These are phyloP conservation scores for Pyxicephalus adspersus DNA, from an alignment of 2,113 vertebrate genomes.

Conservation along the genomic window DNA sequence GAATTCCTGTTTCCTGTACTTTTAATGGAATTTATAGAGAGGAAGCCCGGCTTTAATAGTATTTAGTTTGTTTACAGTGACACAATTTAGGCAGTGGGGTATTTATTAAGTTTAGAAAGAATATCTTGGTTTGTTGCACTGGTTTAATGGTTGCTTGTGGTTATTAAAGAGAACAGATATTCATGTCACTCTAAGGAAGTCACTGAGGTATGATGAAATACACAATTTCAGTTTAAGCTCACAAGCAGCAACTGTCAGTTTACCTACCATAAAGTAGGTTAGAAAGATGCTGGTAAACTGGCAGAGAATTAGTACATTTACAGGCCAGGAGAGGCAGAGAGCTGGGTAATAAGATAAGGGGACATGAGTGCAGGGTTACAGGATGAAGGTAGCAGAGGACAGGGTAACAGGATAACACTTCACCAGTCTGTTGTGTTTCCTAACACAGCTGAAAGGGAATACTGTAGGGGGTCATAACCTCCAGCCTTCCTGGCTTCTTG, in stretches of 20 bases:
- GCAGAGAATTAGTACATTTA: not conserved
- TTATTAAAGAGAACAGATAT: conserved; percentile 23
- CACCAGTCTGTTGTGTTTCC: conserved; percentile 31
- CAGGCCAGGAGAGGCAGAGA: not conserved
- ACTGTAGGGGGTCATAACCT: conserved; percentile 19
- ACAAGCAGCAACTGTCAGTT: not conserved
- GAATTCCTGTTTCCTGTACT: too few relatives aligned
- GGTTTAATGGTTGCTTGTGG: conserved; percentile 9
- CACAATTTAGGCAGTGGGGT: not conserved
- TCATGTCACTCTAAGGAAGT: conserved; percentile 28
- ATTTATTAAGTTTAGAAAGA: not conserved
- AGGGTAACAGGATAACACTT: conserved; percentile 36
- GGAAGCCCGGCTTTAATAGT: too few relatives aligned
- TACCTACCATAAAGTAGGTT: not conserved
- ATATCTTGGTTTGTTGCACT: not conserved
- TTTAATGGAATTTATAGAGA: too few relatives aligned
- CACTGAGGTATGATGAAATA: not conserved
- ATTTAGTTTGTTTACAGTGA: not conserved
- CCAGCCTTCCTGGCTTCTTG: conserved; percentile 24
- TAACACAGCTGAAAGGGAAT: conserved; percentile 37
- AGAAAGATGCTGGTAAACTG: not conserved
- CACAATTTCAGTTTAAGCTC: conserved; percentile 23
- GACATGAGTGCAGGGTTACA: conserved; percentile 30
- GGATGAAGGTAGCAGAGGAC: conserved; percentile 8
- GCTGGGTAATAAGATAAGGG: conserved; percentile 36